Evolutionary conservation across 2,113 vertebrate genomes (phyloP).

Genomic region (Sakesphorus luctuosus): DNA sequence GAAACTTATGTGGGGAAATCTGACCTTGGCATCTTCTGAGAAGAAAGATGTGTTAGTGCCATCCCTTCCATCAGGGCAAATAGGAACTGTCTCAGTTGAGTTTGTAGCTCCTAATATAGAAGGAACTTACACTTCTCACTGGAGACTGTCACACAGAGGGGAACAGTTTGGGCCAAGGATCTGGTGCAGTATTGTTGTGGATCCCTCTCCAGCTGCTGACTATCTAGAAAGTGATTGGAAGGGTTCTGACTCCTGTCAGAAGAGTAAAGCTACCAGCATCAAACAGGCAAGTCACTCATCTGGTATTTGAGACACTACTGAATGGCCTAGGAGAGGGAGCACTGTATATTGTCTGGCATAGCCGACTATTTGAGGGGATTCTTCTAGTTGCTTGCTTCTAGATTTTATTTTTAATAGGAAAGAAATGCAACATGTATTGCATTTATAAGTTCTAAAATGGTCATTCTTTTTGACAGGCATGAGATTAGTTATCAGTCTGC

Average conservation of each 20-base stretch:
- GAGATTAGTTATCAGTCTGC: not conserved
- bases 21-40: conserved; percentile 86
- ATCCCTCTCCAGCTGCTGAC: conserved; percentile 69
- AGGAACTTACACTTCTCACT: conserved; percentile 97
- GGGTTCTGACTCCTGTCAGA: conserved; percentile 18
- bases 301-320: not conserved
- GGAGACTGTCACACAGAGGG: conserved; percentile 94
- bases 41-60: conserved; percentile 91
- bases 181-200: conserved; percentile 98
- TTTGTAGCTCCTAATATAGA: conserved; percentile 91
- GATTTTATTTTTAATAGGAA: not conserved
- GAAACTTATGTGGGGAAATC: conserved; percentile 98
- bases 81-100: conserved; percentile 92
- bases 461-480: not conserved
- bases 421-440: not conserved
- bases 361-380: not conserved
- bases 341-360: not conserved
- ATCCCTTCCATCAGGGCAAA: conserved; percentile 87
- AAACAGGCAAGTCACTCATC: conserved; percentile 78
- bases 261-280: conserved; percentile 59
- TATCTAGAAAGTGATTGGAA: conserved; percentile 36
- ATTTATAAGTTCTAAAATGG: not conserved
- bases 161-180: conserved; percentile 95
- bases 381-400: not conserved
- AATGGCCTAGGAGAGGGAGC: not conserved